These are phyloP conservation scores for Heliothis virescens DNA, from an alignment of 1,140 invertebrate genomes.

Conservation along the genomic window DNA sequence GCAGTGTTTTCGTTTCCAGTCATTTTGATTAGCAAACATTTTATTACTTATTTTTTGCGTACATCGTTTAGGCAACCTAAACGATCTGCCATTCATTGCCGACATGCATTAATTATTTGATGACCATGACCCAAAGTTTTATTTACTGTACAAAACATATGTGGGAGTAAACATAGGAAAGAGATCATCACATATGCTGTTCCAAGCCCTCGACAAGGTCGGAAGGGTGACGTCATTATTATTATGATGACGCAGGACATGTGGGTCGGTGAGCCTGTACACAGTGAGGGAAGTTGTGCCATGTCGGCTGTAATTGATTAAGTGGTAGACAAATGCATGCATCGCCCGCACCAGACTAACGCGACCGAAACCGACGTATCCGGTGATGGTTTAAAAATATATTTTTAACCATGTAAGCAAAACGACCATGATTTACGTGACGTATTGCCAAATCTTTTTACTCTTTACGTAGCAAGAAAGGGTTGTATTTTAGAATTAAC, in stretches of 20 bases:
- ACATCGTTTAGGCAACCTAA: no score
- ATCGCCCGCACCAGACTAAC: constrained; percentile 26
- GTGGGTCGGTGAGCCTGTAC: constrained; percentile 58
- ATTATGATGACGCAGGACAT: constrained; percentile 75
- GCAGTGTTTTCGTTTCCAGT: no score
- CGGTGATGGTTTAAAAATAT: constrained; percentile 59
- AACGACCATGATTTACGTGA: neutral
- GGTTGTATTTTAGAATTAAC: neutral
- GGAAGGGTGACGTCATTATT: constrained; percentile 74
- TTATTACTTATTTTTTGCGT: no score
- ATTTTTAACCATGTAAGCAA: constrained; percentile 14
- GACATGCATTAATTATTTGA: neutral
- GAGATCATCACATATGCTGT: constrained; percentile 57
- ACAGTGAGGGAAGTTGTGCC: constrained; percentile 64
- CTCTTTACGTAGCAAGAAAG: neutral
- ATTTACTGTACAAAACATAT: constrained; percentile 54
- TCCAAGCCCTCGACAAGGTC: constrained; percentile 75
- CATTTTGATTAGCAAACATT: no score
- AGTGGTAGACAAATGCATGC: constrained; percentile 59
- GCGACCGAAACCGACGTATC: constrained; percentile 58
- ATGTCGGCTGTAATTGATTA: constrained; percentile 72
- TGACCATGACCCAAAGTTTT: constrained; percentile 34
- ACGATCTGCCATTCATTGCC: neutral
- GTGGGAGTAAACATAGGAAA: constrained; percentile 61
- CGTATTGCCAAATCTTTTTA: neutral